Evolutionary conservation across 2,113 vertebrate species (phyloP), one percentile per base, ranked within the genome.

Genomic region (Aegotheles bennettii): DNA sequence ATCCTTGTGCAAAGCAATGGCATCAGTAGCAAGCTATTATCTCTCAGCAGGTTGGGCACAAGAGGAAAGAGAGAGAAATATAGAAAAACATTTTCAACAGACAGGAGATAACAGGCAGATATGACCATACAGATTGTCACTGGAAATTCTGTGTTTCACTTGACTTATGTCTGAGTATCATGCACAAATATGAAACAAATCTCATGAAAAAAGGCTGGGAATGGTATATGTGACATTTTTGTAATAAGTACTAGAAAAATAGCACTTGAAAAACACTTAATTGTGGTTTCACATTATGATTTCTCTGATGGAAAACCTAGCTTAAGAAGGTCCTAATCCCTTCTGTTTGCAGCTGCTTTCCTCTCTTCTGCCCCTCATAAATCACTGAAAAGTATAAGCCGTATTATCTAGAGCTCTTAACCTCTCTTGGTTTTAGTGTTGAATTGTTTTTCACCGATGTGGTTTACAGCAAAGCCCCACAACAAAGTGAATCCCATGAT

Each of bases 121-220:
- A 76, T 56, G 60, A 67, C 64, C 82, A 88, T 87, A 87, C 18
- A 95, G 82, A 83, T 91, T 96, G 96, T 89, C 93, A 57, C 40
- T 79, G 76, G 56, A 97, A 97, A 95, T 94, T 84, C 84, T 96
- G 87, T 80, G 78, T 94, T 96, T 92, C 75, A 78, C 95, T 94
- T 93, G 84, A 93, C 77, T 95, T 91, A 65, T 87, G 59, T 92
- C 71, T 91, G 83, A 73, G 89, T 90, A 88, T 26, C 79, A 75
- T 57, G 67, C 64, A 78, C 25, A 92, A 96, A 93, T 77, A 93
- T 84, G 79, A 92, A 85, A 33, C 10, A 80, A 95, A 93, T 85
- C 78, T 93, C 83, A 74, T 83, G 92, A 88, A 87, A 81, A 94
- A 77, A 94, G 45, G 19, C 47, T 78, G 74, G 93, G 85, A 97